Evolutionary conservation across 2,113 vertebrate genomes (phyloP).

Genomic region (Nettapus auritus): DNA sequence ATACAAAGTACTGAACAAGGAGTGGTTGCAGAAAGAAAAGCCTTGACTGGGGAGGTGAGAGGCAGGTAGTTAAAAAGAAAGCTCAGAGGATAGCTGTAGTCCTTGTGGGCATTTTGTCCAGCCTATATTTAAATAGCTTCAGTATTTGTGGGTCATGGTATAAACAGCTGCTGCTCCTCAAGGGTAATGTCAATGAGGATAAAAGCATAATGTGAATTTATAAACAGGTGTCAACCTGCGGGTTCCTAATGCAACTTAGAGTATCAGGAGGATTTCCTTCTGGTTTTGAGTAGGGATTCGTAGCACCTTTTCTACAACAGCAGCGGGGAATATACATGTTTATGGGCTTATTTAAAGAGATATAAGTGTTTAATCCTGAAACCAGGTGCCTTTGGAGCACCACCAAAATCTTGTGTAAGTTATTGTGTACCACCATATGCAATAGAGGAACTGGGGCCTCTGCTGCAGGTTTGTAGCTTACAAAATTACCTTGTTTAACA

Average conservation of each 20-base stretch:
- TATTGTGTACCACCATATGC: neutral
- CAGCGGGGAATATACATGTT: rapidly evolving
- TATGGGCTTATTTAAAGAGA: neutral
- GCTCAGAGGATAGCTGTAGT: neutral
- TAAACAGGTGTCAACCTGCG: rapidly evolving
- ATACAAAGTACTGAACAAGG: neutral
- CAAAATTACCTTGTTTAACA: neutral
- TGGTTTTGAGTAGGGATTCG: neutral
- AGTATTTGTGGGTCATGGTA: neutral
- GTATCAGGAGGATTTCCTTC: neutral
- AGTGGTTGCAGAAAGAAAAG: neutral
- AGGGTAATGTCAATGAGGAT: neutral
- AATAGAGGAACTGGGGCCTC: neutral
- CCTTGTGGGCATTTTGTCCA: neutral
- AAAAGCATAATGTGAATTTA: neutral
- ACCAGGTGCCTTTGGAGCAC: neutral
- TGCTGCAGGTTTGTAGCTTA: neutral
- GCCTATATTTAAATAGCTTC: conserved; percentile 2
- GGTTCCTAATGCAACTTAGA: neutral
- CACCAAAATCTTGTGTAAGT: neutral
- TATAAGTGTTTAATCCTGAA: neutral
- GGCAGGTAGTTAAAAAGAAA: neutral
- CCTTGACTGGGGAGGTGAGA: neutral
- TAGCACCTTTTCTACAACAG: neutral
- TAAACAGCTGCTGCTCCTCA: neutral